Evolutionary conservation across 2,113 vertebrate genomes (phyloP).

Genomic region (Tenebrosternarchus preto): DNA sequence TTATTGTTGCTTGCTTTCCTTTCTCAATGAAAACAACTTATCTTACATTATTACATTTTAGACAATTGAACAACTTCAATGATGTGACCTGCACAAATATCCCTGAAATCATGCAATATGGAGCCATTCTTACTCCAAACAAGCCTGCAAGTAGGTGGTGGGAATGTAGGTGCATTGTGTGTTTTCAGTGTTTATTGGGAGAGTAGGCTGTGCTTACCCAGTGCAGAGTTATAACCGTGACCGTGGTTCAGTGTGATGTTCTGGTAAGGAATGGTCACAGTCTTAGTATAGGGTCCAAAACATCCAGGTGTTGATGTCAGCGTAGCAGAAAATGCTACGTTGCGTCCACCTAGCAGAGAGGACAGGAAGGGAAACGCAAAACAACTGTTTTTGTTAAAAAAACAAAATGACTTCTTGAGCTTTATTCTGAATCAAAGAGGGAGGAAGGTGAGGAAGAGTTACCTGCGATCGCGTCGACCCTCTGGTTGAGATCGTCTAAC

Average conservation of each 20-base stretch:
- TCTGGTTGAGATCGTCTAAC: constrained; percentile 43
- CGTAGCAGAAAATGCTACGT: constrained; percentile 66
- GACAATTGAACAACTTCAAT: no score
- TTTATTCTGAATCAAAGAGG: no score
- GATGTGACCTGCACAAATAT: no score
- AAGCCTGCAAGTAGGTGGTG: no score
- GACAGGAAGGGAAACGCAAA: neutral
- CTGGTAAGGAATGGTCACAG: constrained; percentile 65
- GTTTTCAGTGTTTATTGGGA: neutral
- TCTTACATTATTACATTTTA: no score
- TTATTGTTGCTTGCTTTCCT: no score
- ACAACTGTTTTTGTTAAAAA: neutral
- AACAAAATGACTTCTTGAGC: neutral
- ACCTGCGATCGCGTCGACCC: constrained; percentile 60
- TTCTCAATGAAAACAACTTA: no score
- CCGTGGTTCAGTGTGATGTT: constrained; percentile 62
- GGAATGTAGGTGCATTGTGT: neutral
- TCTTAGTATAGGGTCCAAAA: constrained; percentile 71
- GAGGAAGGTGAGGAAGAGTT: neutral
- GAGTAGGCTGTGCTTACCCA: constrained; percentile 60
- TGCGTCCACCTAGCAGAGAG: constrained; percentile 46
- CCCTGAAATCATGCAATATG: no score
- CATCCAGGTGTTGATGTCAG: constrained; percentile 52
- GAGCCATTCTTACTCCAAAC: no score
- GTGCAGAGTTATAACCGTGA: constrained; percentile 63